Percentiles rank a stretch among this genome's conserved stretches.
These are phyloP conservation scores for Formicarius rufipectus DNA, from an alignment of 2,113 vertebrate species.

Conservation along the genomic window DNA sequence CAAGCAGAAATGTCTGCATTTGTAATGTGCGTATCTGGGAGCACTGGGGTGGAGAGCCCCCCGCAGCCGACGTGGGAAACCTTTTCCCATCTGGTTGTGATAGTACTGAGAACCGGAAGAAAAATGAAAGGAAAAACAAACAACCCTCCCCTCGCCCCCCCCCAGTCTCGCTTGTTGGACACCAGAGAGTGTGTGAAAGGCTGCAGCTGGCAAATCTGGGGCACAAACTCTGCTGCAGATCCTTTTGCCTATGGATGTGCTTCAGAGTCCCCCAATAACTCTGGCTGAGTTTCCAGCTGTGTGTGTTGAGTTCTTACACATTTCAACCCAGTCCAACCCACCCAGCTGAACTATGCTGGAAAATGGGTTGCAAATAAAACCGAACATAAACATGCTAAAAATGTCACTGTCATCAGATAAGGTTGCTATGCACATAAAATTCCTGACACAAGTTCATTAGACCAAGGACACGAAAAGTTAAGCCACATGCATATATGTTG, in stretches of 20 bases:
- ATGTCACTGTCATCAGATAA: constrained; percentile 48
- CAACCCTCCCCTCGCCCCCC: rapidly evolving
- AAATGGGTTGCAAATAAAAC: neutral
- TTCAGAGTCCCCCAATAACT: neutral
- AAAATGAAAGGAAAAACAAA: constrained; percentile 19
- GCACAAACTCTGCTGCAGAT: neutral
- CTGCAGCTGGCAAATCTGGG: constrained; percentile 6
- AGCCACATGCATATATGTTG: neutral
- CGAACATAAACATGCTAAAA: constrained; percentile 7
- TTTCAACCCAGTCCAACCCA: neutral
- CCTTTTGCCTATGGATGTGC: neutral
- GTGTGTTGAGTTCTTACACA: neutral
- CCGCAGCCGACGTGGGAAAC: neutral
- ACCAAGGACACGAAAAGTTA: constrained; percentile 5
- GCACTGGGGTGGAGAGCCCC: neutral
- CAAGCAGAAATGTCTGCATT: neutral
- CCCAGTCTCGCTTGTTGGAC: neutral
- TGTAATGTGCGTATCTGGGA: neutral
- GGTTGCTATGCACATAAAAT: constrained; percentile 39
- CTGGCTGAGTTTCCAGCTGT: neutral
- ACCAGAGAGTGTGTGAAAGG: neutral
- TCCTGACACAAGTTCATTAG: constrained; percentile 29
- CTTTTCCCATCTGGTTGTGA: constrained; percentile 20
- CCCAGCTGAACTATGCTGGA: neutral
- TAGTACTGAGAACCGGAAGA: constrained; percentile 25